Evolutionary conservation across 2,113 vertebrate species (phyloP).

Genomic region (Rhabdomys dilectus): DNA sequence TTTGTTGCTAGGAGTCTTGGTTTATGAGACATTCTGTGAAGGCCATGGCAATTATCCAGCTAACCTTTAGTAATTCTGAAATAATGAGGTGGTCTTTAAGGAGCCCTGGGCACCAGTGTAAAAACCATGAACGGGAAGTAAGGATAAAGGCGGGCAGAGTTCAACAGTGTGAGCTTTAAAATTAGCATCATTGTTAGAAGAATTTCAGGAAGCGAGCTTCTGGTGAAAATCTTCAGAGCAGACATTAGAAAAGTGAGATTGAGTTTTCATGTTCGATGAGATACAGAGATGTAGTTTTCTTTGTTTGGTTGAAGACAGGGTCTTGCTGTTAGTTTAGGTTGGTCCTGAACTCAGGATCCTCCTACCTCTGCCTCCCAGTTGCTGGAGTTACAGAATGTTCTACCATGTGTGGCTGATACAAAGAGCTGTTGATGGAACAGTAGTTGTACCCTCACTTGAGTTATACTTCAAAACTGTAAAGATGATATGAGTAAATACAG

Average conservation of each 20-base stretch:
- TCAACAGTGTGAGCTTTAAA: conserved; percentile 13
- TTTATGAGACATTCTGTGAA: conserved; percentile 55
- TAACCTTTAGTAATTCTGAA: conserved; percentile 71
- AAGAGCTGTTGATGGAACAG: not conserved
- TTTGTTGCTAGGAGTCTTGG: conserved; percentile 71
- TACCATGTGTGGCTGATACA: not conserved
- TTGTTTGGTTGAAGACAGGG: not conserved
- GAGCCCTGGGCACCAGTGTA: not conserved
- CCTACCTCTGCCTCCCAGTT: not conserved
- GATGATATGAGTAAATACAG: not conserved
- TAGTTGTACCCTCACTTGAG: not conserved
- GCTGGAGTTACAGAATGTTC: not conserved
- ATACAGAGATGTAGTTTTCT: not conserved
- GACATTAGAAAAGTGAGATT: not conserved
- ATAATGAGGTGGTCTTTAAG: conserved; percentile 65
- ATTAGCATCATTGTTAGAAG: conserved; percentile 45
- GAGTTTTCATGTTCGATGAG: conserved; percentile 19
- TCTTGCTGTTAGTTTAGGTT: not conserved
- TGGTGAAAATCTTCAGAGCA: not conserved
- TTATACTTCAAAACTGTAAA: conserved; percentile 14
- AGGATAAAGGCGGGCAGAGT: not conserved
- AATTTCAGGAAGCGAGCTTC: not conserved
- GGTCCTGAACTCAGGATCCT: not conserved
- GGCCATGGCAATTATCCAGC: conserved; percentile 62
- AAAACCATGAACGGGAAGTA: conserved; percentile 33